Base-by-base conservation (phyloP, 2,797 vertebrate species). In the Caiman crocodilus region DNA sequence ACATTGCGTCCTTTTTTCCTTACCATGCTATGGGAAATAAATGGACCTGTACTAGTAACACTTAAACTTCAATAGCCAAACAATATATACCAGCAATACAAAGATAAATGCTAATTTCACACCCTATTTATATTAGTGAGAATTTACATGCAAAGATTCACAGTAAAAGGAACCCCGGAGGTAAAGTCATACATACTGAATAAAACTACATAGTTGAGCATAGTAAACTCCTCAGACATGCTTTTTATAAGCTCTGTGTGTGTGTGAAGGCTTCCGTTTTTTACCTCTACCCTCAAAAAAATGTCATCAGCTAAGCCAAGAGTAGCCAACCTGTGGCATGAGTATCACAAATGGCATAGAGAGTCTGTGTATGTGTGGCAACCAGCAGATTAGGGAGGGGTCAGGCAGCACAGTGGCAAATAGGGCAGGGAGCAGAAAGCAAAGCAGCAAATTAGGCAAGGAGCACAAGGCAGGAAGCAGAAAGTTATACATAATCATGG, bases 141-240 rank as follows among this genome's bases (percentile, higher is more conserved):
- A 69, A 89, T 50, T 14, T 23, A 25, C 77, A 18, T 64, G 80
- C 73, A 82, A 90, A 71, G 69, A 95, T 85, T 60, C 71, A 87
- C 42, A 87, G 87, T 84, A 17, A 86, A 81, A 77, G 84, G 26
- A 76, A 69, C 59, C 28, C 16, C 57, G 25, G 71, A 84, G 65
- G 82, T 59, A 77, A 16, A 42, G 15, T 79, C 79, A 89, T 64
- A 76, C 21, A 65, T 59, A 80, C 2, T 74, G 79, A 16, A 79
- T 79, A 92, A 80, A 42, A 61, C 3, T 79, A 87, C 14, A 61
- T 42, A 79, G n/a, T n/a, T 28, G 30, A 60, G 20, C 4, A 7
- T 58, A 78, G 32, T 26, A 71, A 71, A 15, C 21, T 58, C 6
- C 16, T 60, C 32, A 23, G 7, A 7, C 42, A 21, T 58, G 74